Conservation (phyloP, 2,797 vertebrate genomes). For the Poliocrania exsul region DNA sequence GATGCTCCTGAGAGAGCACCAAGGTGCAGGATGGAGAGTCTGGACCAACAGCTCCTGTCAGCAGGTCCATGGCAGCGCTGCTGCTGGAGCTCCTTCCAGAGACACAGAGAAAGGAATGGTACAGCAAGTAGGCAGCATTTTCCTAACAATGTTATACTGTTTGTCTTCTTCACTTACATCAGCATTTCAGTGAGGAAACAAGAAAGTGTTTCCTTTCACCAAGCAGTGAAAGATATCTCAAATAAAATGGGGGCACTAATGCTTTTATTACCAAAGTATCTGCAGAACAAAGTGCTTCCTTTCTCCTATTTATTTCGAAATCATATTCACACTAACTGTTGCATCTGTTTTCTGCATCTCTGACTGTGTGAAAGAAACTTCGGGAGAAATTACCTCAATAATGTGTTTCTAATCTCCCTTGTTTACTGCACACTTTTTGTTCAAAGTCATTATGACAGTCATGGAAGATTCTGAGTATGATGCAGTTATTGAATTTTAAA, state of each 20-base stretch:
- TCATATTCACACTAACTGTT: background rate
- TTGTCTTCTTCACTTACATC: background rate
- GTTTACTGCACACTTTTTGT: constrained; percentile 70
- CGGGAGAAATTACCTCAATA: constrained; percentile 60
- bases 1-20: rapidly evolving
- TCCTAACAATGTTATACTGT: background rate
- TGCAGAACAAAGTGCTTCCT: background rate
- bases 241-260: background rate
- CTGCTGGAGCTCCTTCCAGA: background rate
- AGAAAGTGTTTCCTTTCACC: background rate
- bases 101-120: background rate
- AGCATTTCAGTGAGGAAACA: background rate
- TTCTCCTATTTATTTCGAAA: constrained; percentile 15
- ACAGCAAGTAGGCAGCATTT: background rate
- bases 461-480: constrained; percentile 59
- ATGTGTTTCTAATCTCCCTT: constrained; percentile 70
- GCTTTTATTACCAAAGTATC: constrained; percentile 3
- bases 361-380: constrained; percentile 21
- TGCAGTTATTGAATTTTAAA: constrained; percentile 77
- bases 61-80: rapidly evolving
- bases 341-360: constrained; percentile 3
- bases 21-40: background rate
- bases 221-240: background rate
- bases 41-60: background rate
- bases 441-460: constrained; percentile 66